Evolutionary conservation across 2,113 vertebrate genomes (phyloP), one percentile per base, ranked within the genome.

Genomic region (Seriola dumerili): DNA sequence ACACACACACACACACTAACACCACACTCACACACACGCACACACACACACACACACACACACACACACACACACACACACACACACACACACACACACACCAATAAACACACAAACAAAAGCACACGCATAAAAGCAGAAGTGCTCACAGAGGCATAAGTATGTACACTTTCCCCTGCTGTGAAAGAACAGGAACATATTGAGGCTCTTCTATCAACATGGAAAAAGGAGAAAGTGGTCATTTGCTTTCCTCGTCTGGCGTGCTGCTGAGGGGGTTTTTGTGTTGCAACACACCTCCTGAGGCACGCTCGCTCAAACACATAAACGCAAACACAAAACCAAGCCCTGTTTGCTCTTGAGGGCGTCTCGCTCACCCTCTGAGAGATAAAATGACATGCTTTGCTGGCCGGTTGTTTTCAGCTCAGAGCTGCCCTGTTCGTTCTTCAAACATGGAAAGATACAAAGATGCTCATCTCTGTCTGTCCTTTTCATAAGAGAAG

Each of bases 301-400:
- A 85, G 78, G 85, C 85, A 76, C 46, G 25, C 59, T 59, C 75
- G 11, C 78, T 69, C 50, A 84, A 80, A 86, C 64, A 42, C 76
- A 85, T 55, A 70, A 36, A 34, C 1, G 3, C 58, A 80, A 77
- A 91, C 80, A 86, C 71, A 88, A 88, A 81, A 81, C 78, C 36
- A 34, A 82, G 65, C 34, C 72, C 70, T 14, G 63, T 82, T 76
- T 85, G 83, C 74, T 84, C 82, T 88, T 67, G 50, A 83, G 78
- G 80, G 72, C 48, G 42, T 83, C 65, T 85, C 61, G 9, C 72
- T 81, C 89, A 75, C 82, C 81, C 62, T 78, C 38, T 25, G 74
- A 83, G 84, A 91, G 74, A 83, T 72, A 84, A 85, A 85, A 88
- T 84, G 84, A 86, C 78, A 73, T 58, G 78, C 77, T 88, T 81